Base-by-base conservation (phyloP, 2,113 vertebrate genomes). In the Toxotes chatareus region DNA sequence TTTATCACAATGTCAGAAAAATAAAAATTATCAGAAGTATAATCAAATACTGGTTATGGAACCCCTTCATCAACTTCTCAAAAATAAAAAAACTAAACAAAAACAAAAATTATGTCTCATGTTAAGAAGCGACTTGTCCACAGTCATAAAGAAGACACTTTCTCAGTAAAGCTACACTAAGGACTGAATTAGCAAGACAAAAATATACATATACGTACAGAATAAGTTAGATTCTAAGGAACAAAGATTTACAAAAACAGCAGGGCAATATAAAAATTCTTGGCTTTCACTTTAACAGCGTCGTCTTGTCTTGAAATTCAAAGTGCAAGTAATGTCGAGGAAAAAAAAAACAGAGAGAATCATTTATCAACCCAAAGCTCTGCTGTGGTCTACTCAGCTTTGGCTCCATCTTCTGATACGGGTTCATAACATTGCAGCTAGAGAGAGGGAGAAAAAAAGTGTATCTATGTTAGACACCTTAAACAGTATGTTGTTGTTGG, bases 371-470 rank as follows among this genome's bases (percentile, higher is more conserved):
- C 56, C 8, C 21, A 61, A 87, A 89, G 40, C 34, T 44, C 49
- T 59, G 55, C 31, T 36, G 27, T 80, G 79, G 85, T 83, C 69
- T 95, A 96, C 88, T 97, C 96, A 66, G 94, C 95, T 83, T 93
- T 87, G 75, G 90, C 91, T 88, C 95, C 95, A 85, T 96, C 96
- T n/a, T 97, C 96, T 87, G 95, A 86, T 77, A 89, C 88, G 72
- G 93, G 91, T 92, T 98, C 97, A 85, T 96, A 95, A 19, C 91
- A 95, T 91, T 94, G 94, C 89, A 98, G 95, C 97, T 98, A 68
- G 86, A 85, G 83, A 92, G 89, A 64, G 21, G 1, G 56, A 31
- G 23, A 64, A 62, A 46, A 49, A 5, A 71, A 56, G 42, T 27
- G 16, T 0, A 70, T 46, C 1, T 3, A n/a, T 0, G 0, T 70